Percentiles rank a stretch among this genome's conserved stretches.
Conservation (phyloP, 1,140 invertebrate species). For the Drosophila pandora region DNA sequence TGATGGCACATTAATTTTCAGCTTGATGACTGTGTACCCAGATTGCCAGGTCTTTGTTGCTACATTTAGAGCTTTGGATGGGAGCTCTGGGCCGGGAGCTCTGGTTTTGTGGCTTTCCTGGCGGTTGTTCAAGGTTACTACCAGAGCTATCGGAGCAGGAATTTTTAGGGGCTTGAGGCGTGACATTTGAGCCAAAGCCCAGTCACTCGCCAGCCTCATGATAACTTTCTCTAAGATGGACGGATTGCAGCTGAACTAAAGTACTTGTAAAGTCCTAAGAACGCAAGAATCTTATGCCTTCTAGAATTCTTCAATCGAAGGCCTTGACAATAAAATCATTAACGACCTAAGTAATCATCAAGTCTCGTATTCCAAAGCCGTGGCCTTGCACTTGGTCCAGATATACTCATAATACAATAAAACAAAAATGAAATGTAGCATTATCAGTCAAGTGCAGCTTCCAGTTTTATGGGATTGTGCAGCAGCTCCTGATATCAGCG, state of each 20-base stretch:
- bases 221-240: not conserved
- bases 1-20: slow-evolving; percentile 72
- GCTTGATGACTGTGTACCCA: slow-evolving; percentile 69
- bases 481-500: slow-evolving; percentile 14
- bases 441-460: slow-evolving; percentile 70
- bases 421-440: not conserved
- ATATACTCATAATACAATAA: slow-evolving; percentile 8
- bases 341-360: slow-evolving; percentile 5
- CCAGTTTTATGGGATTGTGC: slow-evolving; percentile 17
- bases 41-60: slow-evolving; percentile 46
- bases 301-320: not conserved
- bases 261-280: too few relatives aligned
- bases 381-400: slow-evolving; percentile 53
- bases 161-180: slow-evolving; percentile 6
- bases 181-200: slow-evolving; percentile 16
- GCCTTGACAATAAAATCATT: not conserved
- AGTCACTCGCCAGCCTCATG: slow-evolving; percentile 1
- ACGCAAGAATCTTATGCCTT: not conserved
- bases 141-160: slow-evolving; percentile 19
- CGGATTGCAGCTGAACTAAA: too few relatives aligned
- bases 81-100: not conserved
- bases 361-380: slow-evolving; percentile 15
- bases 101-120: slow-evolving; percentile 29
- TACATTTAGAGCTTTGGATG: slow-evolving; percentile 26
- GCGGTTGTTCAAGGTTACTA: slow-evolving; percentile 42